Evolutionary conservation across 2,888 invertebrate species (phyloP).

Genomic region (Panopea generosa): DNA sequence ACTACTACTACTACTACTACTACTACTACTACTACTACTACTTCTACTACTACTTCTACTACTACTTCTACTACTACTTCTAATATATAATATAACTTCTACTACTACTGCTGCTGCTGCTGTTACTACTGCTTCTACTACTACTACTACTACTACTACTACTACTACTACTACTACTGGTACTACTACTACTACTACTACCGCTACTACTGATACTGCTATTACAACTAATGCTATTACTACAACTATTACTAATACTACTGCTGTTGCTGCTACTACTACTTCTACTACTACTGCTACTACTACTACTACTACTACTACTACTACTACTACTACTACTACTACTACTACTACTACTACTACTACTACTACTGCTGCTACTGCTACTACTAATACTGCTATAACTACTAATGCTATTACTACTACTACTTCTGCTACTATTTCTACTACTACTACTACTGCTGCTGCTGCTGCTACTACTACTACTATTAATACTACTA

Average conservation of each 20-base stretch:
- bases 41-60: slow-evolving; percentile 17
- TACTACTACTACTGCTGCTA: no score
- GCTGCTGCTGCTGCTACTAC: slow-evolving; percentile 8
- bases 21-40: slow-evolving; percentile 14
- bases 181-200: slow-evolving; percentile 13
- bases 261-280: no score
- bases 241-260: no score
- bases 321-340: neutral
- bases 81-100: no score
- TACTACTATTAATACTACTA: slow-evolving; percentile 8
- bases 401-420: no score
- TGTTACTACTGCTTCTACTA: no score
- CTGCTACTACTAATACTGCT: no score
- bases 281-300: slow-evolving; percentile 15
- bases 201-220: no score
- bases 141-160: slow-evolving; percentile 13
- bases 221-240: no score
- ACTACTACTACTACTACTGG: slow-evolving; percentile 9
- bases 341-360: slow-evolving; percentile 1
- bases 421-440: no score
- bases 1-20: slow-evolving; percentile 24
- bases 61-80: slow-evolving; percentile 19
- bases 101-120: slow-evolving; percentile 15
- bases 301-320: neutral
- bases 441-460: no score